Conservation (phyloP, 2,113 vertebrate species). For the Mugil cephalus region DNA sequence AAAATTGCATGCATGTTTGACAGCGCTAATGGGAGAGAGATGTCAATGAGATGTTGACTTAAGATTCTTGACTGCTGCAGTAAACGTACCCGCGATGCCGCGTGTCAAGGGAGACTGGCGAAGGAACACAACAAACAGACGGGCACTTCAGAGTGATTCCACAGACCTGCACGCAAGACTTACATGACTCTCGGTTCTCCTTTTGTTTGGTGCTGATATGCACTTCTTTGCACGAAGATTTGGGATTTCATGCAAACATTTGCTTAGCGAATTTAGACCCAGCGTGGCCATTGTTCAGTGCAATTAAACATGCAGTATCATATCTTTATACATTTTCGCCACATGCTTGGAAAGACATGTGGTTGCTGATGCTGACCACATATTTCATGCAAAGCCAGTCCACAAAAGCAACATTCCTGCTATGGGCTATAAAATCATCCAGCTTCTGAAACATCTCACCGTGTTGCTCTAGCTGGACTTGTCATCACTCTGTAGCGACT, state of each 20-base stretch:
- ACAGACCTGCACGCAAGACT: conserved; percentile 6
- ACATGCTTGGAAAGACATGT: neutral
- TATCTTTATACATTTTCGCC: neutral
- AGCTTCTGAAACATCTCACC: conserved; percentile 59
- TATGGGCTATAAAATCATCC: conserved; percentile 61
- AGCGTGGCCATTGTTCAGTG: neutral
- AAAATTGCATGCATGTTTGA: conserved; percentile 24
- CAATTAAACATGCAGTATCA: neutral
- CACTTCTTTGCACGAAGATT: neutral
- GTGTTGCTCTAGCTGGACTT: conserved; percentile 71
- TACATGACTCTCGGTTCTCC: conserved; percentile 10
- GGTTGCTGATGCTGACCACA: conserved; percentile 9
- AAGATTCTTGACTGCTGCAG: conserved; percentile 23
- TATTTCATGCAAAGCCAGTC: conserved; percentile 29
- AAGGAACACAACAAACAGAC: neutral
- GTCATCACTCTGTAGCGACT: conserved; percentile 66
- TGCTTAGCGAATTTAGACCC: neutral
- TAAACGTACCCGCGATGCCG: conserved; percentile 12
- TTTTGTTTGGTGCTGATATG: conserved; percentile 13
- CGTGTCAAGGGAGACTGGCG: conserved; percentile 18
- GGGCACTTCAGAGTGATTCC: no score
- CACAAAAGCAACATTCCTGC: conserved; percentile 41
- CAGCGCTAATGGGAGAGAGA: conserved; percentile 41
- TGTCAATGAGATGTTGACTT: conserved; percentile 28
- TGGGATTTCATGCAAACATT: neutral